phyloP scores from a whole-genome alignment of 2,888 invertebrate genomes.

The Lepidocyrtoides sp. region DNA sequence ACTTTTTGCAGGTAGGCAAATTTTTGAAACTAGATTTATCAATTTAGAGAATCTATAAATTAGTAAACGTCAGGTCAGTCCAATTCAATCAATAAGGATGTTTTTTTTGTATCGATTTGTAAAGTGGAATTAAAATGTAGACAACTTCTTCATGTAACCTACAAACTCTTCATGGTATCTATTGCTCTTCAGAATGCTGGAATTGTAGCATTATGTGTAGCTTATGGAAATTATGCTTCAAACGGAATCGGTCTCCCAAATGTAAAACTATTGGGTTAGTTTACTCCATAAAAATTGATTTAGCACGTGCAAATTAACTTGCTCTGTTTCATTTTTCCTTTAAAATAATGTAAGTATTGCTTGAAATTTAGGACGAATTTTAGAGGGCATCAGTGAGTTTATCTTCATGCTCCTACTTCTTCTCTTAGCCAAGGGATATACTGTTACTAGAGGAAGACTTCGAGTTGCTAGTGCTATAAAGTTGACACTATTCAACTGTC shows the following conservation, averaged over 20 bases:
- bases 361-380: slow-evolving; percentile 89
- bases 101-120: slow-evolving; percentile 38
- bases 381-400: slow-evolving; percentile 92
- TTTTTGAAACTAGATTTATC: slow-evolving; percentile 63
- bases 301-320: not conserved
- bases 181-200: slow-evolving; percentile 91
- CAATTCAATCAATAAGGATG: too few species aligned
- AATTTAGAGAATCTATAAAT: too few species aligned
- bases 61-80: too few species aligned
- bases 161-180: slow-evolving; percentile 93
- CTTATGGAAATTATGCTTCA: slow-evolving; percentile 92
- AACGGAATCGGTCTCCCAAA: slow-evolving; percentile 90
- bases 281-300: not conserved
- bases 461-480: slow-evolving; percentile 91
- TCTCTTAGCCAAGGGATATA: slow-evolving; percentile 95
- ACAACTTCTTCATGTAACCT: slow-evolving; percentile 95
- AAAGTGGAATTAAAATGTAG: slow-evolving; percentile 92
- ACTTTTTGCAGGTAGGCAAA: slow-evolving; percentile 89
- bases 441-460: slow-evolving; percentile 94
- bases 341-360: too few species aligned
- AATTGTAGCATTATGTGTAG: slow-evolving; percentile 90
- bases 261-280: slow-evolving; percentile 87
- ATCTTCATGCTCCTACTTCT: slow-evolving; percentile 93
- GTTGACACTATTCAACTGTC: slow-evolving; percentile 93
- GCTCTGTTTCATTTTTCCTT: too few species aligned